These are phyloP conservation scores for Euwallacea similis DNA, from an alignment of 1,140 invertebrate species.

Conservation along the genomic window DNA sequence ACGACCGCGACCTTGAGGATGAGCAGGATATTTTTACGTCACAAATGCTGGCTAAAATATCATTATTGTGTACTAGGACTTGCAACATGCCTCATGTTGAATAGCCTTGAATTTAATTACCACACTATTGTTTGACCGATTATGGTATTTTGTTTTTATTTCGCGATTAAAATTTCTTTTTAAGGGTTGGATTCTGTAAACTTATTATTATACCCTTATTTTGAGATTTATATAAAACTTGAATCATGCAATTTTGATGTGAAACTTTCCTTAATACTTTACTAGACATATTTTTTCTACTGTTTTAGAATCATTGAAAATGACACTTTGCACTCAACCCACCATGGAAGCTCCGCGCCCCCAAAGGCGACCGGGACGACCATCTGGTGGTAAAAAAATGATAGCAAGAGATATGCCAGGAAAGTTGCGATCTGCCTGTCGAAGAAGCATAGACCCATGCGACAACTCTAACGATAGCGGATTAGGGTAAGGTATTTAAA, in stretches of 20 bases:
- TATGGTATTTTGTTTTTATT: no score
- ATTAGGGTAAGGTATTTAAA: conserved; percentile 61
- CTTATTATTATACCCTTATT: no score
- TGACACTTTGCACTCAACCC: conserved; percentile 68
- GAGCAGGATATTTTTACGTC: conserved; percentile 8
- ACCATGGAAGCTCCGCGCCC: conserved; percentile 62
- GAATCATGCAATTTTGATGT: no score
- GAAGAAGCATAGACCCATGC: conserved; percentile 60
- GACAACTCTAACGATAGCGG: conserved; percentile 86
- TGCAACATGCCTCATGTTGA: no score
- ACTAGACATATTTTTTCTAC: neutral
- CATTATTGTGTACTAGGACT: no score
- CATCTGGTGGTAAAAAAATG: conserved; percentile 57
- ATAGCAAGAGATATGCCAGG: conserved; percentile 53
- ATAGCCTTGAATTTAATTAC: neutral
- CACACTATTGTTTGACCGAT: no score
- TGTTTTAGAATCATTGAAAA: conserved; percentile 48
- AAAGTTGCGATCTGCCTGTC: conserved; percentile 56
- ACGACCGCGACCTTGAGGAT: conserved; percentile 9
- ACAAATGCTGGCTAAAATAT: neutral
- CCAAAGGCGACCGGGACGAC: conserved; percentile 56
- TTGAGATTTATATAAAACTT: no score
- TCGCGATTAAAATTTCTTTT: no score
- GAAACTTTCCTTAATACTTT: neutral
- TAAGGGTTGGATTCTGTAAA: no score